Evolutionary conservation across 2,797 vertebrate genomes (phyloP).

Genomic region (Anniella stebbinsi): DNA sequence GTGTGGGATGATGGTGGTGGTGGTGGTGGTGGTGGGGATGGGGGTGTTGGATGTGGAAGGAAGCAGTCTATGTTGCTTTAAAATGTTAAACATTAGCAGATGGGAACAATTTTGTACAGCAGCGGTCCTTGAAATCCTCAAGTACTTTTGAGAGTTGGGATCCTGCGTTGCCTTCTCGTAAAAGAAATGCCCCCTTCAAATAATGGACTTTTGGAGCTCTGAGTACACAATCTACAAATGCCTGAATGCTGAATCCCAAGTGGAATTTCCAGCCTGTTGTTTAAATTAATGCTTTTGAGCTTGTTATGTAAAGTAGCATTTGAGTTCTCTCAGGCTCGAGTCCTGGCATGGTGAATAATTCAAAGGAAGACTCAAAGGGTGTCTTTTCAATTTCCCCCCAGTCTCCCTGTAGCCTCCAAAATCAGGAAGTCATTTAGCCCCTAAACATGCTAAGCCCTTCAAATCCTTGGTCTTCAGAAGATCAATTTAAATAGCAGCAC

Average conservation of each 20-base stretch:
- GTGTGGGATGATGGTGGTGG: slow-evolving; percentile 57
- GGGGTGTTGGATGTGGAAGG: slow-evolving; percentile 61
- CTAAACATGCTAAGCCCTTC: slow-evolving; percentile 62
- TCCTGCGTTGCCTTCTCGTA: slow-evolving; percentile 51
- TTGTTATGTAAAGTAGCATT: slow-evolving; percentile 67
- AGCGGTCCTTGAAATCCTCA: slow-evolving; percentile 69
- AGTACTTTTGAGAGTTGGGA: slow-evolving; percentile 64
- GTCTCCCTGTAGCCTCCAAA: slow-evolving; percentile 60
- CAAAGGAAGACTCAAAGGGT: slow-evolving; percentile 58
- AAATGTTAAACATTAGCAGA: slow-evolving; percentile 61
- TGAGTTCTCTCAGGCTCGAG: slow-evolving; percentile 61
- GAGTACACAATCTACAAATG: slow-evolving; percentile 51
- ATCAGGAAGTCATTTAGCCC: slow-evolving; percentile 51
- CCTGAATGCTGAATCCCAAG: slow-evolving; percentile 62
- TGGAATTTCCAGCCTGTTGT: slow-evolving; percentile 64
- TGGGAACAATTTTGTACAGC: slow-evolving; percentile 64
- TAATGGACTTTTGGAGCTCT: slow-evolving; percentile 61
- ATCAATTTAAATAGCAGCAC: slow-evolving; percentile 57
- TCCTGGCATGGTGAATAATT: slow-evolving; percentile 69
- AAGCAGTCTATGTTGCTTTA: slow-evolving; percentile 54
- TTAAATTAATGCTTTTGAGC: slow-evolving; percentile 67
- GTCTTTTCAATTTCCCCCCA: slow-evolving; percentile 65
- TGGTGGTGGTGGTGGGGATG: slow-evolving; percentile 59
- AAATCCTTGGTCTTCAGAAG: slow-evolving; percentile 59
- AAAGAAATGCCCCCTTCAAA: slow-evolving; percentile 56